These are phyloP conservation scores for Drosophila meridiana DNA, from an alignment of 2,888 invertebrate genomes.

Conservation along the genomic window DNA sequence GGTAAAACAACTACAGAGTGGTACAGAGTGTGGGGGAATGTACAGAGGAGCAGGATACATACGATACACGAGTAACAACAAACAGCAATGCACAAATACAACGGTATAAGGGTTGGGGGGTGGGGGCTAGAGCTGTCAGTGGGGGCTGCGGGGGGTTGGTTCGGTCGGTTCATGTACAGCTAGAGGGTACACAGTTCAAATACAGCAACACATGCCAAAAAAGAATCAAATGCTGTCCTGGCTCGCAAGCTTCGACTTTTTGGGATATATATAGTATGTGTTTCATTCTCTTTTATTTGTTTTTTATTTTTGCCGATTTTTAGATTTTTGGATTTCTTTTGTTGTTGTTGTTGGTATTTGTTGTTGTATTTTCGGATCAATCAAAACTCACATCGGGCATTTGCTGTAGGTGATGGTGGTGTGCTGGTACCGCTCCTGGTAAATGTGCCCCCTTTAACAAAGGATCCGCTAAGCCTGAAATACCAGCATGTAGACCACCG, in stretches of 20 bases:
- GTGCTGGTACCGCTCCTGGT: slow-evolving; percentile 85
- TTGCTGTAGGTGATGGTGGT: slow-evolving; percentile 86
- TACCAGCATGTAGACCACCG: slow-evolving; percentile 86
- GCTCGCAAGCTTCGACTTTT: slow-evolving; percentile 33
- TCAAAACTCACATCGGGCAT: slow-evolving; percentile 86
- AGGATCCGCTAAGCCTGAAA: slow-evolving; percentile 86
- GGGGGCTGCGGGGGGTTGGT: neutral
- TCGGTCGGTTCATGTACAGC: slow-evolving; percentile 13
- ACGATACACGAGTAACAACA: slow-evolving; percentile 79
- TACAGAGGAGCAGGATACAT: slow-evolving; percentile 37
- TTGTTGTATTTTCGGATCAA: slow-evolving; percentile 51
- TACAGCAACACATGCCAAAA: slow-evolving; percentile 60
- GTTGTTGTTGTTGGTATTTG: slow-evolving; percentile 38
- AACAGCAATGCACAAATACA: slow-evolving; percentile 69
- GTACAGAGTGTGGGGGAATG: neutral
- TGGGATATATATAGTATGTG: neutral
- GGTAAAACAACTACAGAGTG: slow-evolving; percentile 31
- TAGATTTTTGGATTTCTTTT: neutral
- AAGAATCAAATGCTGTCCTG: slow-evolving; percentile 47
- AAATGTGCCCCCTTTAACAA: slow-evolving; percentile 86
- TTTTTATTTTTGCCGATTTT: slow-evolving; percentile 11
- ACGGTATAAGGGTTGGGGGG: slow-evolving; percentile 11
- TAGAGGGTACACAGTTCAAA: slow-evolving; percentile 28
- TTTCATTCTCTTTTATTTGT: slow-evolving; percentile 2
- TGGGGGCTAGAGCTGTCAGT: neutral